Conservation (phyloP, 2,113 vertebrate genomes). For the Gnathonemus longibarbis region DNA sequence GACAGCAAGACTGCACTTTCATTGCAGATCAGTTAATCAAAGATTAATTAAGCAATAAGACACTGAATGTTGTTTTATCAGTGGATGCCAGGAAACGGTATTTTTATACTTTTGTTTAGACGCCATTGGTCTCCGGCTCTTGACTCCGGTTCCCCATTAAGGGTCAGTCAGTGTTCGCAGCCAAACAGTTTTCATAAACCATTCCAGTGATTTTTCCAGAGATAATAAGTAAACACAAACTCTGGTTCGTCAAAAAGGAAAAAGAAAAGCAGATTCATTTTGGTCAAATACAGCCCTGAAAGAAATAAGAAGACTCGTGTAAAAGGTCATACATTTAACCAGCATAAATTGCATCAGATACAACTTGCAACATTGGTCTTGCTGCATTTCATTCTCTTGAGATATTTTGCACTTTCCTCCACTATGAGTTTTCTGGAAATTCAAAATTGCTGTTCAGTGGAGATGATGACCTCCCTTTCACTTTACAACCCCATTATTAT, state of each 20-base stretch:
- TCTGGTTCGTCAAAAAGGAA: neutral
- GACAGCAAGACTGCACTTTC: neutral
- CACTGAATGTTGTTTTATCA: neutral
- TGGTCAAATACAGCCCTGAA: neutral
- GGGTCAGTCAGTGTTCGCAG: neutral
- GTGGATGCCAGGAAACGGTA: neutral
- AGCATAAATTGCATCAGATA: neutral
- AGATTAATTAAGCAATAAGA: neutral
- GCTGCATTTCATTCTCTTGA: neutral
- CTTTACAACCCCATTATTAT: neutral
- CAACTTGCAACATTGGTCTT: neutral
- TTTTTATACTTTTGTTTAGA: neutral
- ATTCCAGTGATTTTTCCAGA: neutral
- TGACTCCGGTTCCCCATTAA: neutral
- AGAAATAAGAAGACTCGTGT: neutral
- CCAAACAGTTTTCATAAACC: neutral
- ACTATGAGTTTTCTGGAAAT: neutral
- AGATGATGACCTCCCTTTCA: neutral
- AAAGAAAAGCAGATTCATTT: neutral
- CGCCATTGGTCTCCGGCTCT: neutral
- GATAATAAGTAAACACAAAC: neutral
- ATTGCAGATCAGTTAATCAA: neutral
- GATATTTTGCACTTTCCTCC: neutral
- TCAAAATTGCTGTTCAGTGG: neutral
- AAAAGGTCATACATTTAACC: neutral